Evolutionary conservation across 2,888 invertebrate species (phyloP).

Genomic region (Lymantria dispar): DNA sequence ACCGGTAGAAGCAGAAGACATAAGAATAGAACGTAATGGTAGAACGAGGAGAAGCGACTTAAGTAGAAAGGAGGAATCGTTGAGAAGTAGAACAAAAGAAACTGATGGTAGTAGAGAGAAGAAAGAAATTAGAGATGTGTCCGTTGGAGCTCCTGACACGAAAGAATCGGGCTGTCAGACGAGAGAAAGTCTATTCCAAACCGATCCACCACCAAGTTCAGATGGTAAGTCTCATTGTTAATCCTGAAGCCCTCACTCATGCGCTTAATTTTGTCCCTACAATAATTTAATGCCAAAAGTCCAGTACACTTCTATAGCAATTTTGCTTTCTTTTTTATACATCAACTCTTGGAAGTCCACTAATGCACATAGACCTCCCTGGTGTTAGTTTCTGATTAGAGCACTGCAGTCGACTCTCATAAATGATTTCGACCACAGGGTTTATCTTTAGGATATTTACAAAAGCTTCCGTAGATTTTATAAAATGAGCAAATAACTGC

Average conservation of each 20-base stretch:
- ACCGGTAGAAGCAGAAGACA: constrained; percentile 52
- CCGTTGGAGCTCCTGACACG: constrained; percentile 72
- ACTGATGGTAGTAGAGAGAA: constrained; percentile 45
- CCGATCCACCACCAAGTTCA: constrained; percentile 66
- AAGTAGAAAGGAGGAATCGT: constrained; percentile 64
- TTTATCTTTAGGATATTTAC: too few relatives aligned
- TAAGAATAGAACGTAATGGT: constrained; percentile 63
- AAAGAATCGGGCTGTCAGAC: constrained; percentile 87
- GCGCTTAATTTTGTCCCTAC: background rate
- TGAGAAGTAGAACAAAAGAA: constrained; percentile 54
- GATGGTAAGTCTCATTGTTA: constrained; percentile 52
- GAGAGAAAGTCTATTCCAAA: constrained; percentile 87
- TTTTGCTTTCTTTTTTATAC: too few relatives aligned
- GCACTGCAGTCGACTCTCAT: too few relatives aligned
- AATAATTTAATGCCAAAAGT: too few relatives aligned
- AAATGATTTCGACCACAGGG: too few relatives aligned
- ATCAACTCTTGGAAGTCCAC: too few relatives aligned
- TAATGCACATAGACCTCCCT: too few relatives aligned
- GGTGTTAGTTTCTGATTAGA: too few relatives aligned
- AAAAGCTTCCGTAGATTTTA: too few relatives aligned
- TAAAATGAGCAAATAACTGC: too few relatives aligned
- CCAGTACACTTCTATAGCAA: too few relatives aligned
- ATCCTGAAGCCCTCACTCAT: too few relatives aligned
- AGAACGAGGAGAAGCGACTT: constrained; percentile 57
- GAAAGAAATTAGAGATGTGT: constrained; percentile 67